phyloP scores from a whole-genome alignment of 53 echinoderm and acorn worm species.

The Zoroaster sp. region DNA sequence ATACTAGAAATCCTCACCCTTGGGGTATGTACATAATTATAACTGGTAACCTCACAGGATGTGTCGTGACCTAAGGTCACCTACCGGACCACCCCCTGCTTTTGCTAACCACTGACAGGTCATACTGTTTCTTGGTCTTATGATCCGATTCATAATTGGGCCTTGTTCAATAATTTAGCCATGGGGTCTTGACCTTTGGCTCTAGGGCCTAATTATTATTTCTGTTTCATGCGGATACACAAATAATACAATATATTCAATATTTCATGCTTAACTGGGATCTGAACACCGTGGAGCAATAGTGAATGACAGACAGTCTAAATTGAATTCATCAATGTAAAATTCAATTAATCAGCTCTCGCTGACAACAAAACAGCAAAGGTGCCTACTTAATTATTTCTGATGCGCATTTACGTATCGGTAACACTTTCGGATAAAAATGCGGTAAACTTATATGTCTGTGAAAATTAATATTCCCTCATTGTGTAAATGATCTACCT shows the following conservation, averaged over 20 bases:
- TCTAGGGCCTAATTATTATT: neutral
- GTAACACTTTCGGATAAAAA: neutral
- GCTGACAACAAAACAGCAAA: neutral
- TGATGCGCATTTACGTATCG: neutral
- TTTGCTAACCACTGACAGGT: neutral
- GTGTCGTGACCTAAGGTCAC: conserved; percentile 31
- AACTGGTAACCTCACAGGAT: conserved; percentile 37
- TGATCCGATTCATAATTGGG: conserved; percentile 26
- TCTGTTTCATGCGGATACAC: conserved; percentile 27
- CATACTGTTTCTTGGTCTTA: conserved; percentile 36
- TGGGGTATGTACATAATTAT: neutral
- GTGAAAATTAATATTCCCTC: neutral
- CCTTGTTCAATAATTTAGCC: conserved; percentile 7
- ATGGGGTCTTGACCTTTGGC: conserved; percentile 40
- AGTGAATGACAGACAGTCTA: neutral
- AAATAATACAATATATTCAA: conserved; percentile 18
- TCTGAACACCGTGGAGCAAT: neutral
- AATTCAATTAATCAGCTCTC: neutral
- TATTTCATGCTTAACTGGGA: neutral
- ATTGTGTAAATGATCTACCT: neutral
- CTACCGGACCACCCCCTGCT: neutral
- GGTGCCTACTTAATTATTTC: neutral
- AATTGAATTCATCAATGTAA: neutral
- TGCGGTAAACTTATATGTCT: neutral
- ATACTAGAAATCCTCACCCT: neutral